Percentiles rank a stretch among this genome's conserved stretches.
These are phyloP conservation scores for Beris morrisii DNA, from an alignment of 2,888 invertebrate genomes.

Conservation along the genomic window DNA sequence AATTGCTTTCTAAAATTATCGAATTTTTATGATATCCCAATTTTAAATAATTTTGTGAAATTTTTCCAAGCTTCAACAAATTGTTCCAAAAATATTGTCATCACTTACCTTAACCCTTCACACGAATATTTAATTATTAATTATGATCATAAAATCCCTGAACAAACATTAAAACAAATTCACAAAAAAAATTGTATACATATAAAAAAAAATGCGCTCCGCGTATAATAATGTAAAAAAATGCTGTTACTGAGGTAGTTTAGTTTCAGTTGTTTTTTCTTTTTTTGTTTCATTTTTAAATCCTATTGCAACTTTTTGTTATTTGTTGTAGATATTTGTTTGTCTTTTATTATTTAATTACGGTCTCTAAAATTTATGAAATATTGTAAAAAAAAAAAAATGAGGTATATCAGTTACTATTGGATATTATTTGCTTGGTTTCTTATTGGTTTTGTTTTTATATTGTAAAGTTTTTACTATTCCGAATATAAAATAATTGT, in stretches of 20 bases:
- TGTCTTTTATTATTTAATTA: constrained; percentile 39
- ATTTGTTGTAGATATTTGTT: constrained; percentile 6
- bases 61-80: too few relatives aligned
- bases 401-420: constrained; percentile 41
- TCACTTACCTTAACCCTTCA: too few relatives aligned
- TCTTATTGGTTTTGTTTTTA: not conserved
- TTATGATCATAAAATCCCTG: constrained; percentile 1
- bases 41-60: too few relatives aligned
- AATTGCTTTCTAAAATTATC: constrained; percentile 3
- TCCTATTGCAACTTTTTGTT: constrained; percentile 21
- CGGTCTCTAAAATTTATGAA: constrained; percentile 17
- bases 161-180: not conserved
- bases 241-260: constrained; percentile 52
- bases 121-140: too few relatives aligned
- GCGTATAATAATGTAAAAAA: not conserved
- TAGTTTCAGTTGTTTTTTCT: constrained; percentile 48
- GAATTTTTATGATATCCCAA: too few relatives aligned
- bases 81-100: too few relatives aligned
- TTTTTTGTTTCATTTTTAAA: constrained; percentile 12
- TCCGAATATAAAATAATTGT: not conserved
- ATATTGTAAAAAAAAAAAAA: constrained; percentile 38
- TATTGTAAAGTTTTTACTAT: constrained; percentile 5
- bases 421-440: constrained; percentile 34
- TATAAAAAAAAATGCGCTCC: not conserved
- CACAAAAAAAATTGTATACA: not conserved